Evolutionary conservation across 2,888 invertebrate species (phyloP), one percentile per base, ranked within the genome.

Genomic region (Ferdinandea cuprea): DNA sequence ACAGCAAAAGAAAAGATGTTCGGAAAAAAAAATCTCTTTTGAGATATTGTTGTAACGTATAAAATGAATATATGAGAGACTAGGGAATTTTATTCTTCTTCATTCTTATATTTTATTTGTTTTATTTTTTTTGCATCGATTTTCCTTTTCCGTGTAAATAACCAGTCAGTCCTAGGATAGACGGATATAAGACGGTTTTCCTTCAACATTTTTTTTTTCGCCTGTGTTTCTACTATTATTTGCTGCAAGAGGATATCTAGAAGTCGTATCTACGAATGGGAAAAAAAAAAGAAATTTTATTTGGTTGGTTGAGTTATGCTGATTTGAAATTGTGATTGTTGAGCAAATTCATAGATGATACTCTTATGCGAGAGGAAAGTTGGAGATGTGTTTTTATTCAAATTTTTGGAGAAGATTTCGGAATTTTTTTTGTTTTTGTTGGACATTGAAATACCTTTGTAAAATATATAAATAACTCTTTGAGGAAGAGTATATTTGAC

Each of bases 221-320:
- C n/a, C 25, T 15, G 8, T 1, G 5, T 9, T 48, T 4, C 15
- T 35, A 0, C 19, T 25, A 3, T 5, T 37, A 13, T 13, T 7
- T 28, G 46, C 46, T 59, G 50, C 44, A 66, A 21, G 15, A 30
- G 71, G 42, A 65, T 71, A n/a, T n/a, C n/a, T n/a, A n/a, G n/a
- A n/a, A n/a, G n/a, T n/a, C n/a, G n/a, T n/a, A n/a, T n/a, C n/a
- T n/a, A 50, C 72, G 78, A 72, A 78, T 72, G 72, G 65, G 72
- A 78, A 77, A 78, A 44, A n/a, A n/a, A n/a, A n/a, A n/a, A n/a
- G n/a, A n/a, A 78, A 72, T 78, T 44, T 72, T 72, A 78, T 78
- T 78, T 72, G 72, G 78, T 72, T 65, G 72, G 78, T 52, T 78
- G 78, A 71, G 65, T 78, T 78, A 78, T 72, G 78, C 78, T 78